phyloP scores from a whole-genome alignment of 2,888 invertebrate genomes.

The Pammene fasciana region DNA sequence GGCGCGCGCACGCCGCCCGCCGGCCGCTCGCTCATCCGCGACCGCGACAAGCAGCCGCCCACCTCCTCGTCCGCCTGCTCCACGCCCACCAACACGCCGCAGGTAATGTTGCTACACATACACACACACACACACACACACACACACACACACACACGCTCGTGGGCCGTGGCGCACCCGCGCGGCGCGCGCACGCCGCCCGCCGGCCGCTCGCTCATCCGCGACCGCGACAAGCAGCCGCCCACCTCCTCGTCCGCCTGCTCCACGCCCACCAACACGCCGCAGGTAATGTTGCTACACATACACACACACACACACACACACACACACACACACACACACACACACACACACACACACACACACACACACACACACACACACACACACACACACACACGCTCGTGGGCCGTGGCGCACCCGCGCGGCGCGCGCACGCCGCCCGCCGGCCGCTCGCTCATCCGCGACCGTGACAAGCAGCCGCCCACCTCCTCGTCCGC shows the following conservation, averaged over 20 bases:
- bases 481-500: conserved; percentile 70
- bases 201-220: conserved; percentile 91
- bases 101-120: conserved; percentile 86
- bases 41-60: conserved; percentile 86
- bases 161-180: conserved; percentile 94
- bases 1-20: conserved; percentile 90
- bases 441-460: conserved; percentile 91
- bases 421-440: conserved; percentile 82
- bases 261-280: conserved; percentile 54
- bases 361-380: too few species aligned
- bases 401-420: conserved; percentile 94
- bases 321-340: too few species aligned
- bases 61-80: conserved; percentile 57
- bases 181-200: conserved; percentile 81
- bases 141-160: too few species aligned
- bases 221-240: conserved; percentile 87
- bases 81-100: conserved; percentile 53
- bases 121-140: too few species aligned
- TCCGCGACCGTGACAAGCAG: conserved; percentile 88
- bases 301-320: too few species aligned
- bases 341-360: too few species aligned
- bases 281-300: conserved; percentile 41
- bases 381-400: too few species aligned
- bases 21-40: conserved; percentile 92
- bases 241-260: conserved; percentile 66